Evolutionary conservation across 92 coral and sea anemone genomes (phyloP), one percentile per base, ranked within the genome.

Genomic region (Metridium senile): DNA sequence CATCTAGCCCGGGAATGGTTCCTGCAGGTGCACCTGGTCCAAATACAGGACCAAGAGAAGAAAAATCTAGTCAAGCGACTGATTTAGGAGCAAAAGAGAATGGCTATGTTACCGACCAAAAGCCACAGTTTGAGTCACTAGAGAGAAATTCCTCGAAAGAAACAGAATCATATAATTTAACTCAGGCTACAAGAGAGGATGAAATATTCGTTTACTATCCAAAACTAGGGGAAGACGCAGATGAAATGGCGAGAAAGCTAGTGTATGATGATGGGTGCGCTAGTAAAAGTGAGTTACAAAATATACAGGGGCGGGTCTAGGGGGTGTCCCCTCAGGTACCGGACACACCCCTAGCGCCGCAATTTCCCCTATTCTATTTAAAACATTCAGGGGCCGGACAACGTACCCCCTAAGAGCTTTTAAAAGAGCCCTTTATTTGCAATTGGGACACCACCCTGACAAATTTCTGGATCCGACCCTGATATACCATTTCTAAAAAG

Each of bases 181-280:
- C 69, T 23, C 69, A 63, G 45, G 1, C 69, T n/a, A 63, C 69
- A 11, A 63, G 69, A 20, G 69, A 63, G 28, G 31, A n/a, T 58
- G 84, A 71, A 28, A 79, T 0, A 30, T 79, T 79, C 26, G 84
- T 58, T 3, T 79, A 79, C 39, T 79, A 79, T 32, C 71, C 85
- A 28, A 75, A 81, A 21, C 26, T 54, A 0, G 81, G 77, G 1
- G 80, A 86, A 33, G 73, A 86, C 18, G 72, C 90, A 0, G 80
- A 81, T 59, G 79, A 54, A 0, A 26, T 86, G 76, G 90, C 87
- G 3, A 76, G 84, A 27, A 30, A 29, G 20, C 58, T 81, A 33
- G 87, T 86, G 11, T 86, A 74, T 28, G 77, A 57, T 17, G 70
- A 46, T 39, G 90, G 90, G 28, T 27, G 67, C 0, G 90, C 90